Percentiles rank a stretch among this genome's conserved stretches.
phyloP scores from a whole-genome alignment of 2,888 invertebrate genomes.

The Sepiola atlantica region DNA sequence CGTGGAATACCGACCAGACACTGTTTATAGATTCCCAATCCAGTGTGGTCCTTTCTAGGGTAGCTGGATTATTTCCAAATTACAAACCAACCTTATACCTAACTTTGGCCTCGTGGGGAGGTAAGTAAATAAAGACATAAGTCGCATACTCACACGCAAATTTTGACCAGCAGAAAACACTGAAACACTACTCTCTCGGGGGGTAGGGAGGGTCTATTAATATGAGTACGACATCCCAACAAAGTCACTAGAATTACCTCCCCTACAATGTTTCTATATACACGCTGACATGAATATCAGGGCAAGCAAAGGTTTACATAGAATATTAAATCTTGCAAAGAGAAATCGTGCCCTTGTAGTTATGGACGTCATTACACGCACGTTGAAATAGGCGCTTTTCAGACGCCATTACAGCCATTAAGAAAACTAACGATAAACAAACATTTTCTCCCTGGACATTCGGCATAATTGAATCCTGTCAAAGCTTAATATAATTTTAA shows the following conservation, averaged over 20 bases:
- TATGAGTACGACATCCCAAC: too few relatives aligned
- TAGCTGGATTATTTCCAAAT: too few relatives aligned
- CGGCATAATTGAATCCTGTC: neutral
- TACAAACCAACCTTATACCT: too few relatives aligned
- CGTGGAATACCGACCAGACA: too few relatives aligned
- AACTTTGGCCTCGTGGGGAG: too few relatives aligned
- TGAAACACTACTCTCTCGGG: too few relatives aligned
- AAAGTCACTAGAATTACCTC: constrained; percentile 1
- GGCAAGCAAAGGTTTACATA: neutral
- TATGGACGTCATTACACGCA: neutral
- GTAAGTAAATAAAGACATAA: too few relatives aligned
- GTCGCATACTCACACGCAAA: too few relatives aligned
- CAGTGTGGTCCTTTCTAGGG: too few relatives aligned
- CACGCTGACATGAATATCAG: neutral
- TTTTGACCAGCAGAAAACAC: too few relatives aligned
- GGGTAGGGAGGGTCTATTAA: too few relatives aligned
- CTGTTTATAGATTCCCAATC: too few relatives aligned
- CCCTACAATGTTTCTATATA: neutral
- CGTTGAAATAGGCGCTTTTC: neutral
- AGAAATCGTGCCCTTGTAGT: neutral
- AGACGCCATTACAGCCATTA: neutral
- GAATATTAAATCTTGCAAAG: neutral
- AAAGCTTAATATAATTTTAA: neutral
- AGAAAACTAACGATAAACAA: neutral
- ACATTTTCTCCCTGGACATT: neutral